Percentiles rank a stretch among this genome's conserved stretches.
These are phyloP conservation scores for Marronus borbonicus DNA, from an alignment of 2,888 invertebrate species.

Conservation along the genomic window DNA sequence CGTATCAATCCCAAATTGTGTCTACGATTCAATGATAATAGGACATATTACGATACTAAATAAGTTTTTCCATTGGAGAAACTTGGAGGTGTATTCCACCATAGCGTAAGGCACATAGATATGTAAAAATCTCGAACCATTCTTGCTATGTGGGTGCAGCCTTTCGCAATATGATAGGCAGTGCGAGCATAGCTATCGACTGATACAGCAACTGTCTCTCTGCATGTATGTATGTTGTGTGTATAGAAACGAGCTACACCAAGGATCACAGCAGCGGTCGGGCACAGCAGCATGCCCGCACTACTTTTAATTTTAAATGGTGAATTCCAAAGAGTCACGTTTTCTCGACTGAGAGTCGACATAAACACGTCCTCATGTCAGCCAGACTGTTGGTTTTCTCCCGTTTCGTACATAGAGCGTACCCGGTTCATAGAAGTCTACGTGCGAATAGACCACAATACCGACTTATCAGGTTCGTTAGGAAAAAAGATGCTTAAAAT, in stretches of 20 bases:
- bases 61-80: slow-evolving; percentile 10
- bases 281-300: slow-evolving; percentile 53
- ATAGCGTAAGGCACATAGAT: slow-evolving; percentile 30
- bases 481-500: slow-evolving; percentile 33
- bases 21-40: too few relatives aligned
- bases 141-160: slow-evolving; percentile 61
- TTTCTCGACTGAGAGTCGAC: slow-evolving; percentile 51
- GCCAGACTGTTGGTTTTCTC: slow-evolving; percentile 52
- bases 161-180: slow-evolving; percentile 59
- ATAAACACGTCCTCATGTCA: slow-evolving; percentile 53
- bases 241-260: slow-evolving; percentile 21
- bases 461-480: slow-evolving; percentile 30
- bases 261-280: slow-evolving; percentile 5
- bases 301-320: slow-evolving; percentile 61
- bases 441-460: slow-evolving; percentile 34
- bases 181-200: slow-evolving; percentile 58
- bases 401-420: slow-evolving; percentile 30
- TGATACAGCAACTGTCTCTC: slow-evolving; percentile 58
- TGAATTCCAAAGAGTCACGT: slow-evolving; percentile 59
- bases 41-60: neutral
- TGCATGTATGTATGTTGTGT: neutral
- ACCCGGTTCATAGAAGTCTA: slow-evolving; percentile 40
- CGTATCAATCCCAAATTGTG: too few relatives aligned
- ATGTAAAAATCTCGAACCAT: slow-evolving; percentile 55
- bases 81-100: slow-evolving; percentile 24